Evolutionary conservation across 2,797 vertebrate species (phyloP), one percentile per base, ranked within the genome.

Genomic region (Hoplostethus mediterraneus): DNA sequence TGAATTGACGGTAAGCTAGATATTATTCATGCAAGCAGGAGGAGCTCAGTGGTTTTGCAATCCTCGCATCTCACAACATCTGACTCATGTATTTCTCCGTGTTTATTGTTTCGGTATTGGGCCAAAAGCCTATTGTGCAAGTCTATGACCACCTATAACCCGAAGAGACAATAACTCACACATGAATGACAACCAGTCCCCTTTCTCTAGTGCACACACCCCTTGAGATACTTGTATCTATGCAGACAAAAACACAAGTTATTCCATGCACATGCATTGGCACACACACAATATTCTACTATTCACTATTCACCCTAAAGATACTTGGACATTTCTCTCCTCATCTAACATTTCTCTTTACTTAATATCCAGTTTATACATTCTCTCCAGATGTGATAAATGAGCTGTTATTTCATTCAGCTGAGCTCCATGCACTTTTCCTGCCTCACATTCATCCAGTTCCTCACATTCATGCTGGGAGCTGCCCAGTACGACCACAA

Each of bases 121-220:
- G 40, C 58, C 58, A 60, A 44, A 44, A 60, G 13, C 21, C 58
- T 44, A 28, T 44, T 28, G 58, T 60, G 58, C 40, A 44, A 42
- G 36, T 59, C 9, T 17, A 16, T 59, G 56, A 36, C 56, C 21
- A 60, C 17, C 38, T 45, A 25, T 53, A 25, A 10, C 21, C 21
- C 10, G 28, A 60, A 60, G 28, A 58, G 33, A 12, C 33, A 5
- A 8, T 36, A 33, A 36, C 30, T 56, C 30, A 36, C 13, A 14
- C 31, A 45, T 7, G 40, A 13, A 60, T 14, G 40, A 45, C 45
- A 58, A 58, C 38, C 40, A 60, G 14, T 44, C 17, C 21, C 13
- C 14, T 17, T 16, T 16, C 28, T 44, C n/a, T 44, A 13, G n/a
- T 12, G 21, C 8, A 44, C 38, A 60, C 38, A 14, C 17, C 25